phyloP scores from a whole-genome alignment of 2,113 vertebrate genomes.

The Forbesichthys agassizii region DNA sequence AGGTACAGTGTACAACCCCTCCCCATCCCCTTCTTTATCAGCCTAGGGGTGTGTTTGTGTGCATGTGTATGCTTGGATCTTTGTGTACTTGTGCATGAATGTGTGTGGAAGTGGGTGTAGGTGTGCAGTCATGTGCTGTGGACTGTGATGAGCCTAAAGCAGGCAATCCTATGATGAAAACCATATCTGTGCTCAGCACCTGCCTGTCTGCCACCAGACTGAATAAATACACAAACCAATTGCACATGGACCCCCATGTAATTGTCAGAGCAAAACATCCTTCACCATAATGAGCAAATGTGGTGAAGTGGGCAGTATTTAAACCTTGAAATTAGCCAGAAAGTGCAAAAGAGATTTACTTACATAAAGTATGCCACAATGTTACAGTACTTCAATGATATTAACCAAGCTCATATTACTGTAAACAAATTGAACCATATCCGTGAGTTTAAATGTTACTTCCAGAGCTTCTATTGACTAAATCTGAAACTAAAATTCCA shows the following conservation, averaged over 20 bases:
- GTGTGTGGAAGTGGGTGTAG: background rate
- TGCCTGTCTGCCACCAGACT: constrained; percentile 37
- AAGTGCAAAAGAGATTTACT: background rate
- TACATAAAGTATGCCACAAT: background rate
- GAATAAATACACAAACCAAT: constrained; percentile 32
- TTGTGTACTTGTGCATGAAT: background rate
- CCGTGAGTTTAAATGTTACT: background rate
- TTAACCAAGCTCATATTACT: background rate
- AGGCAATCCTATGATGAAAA: constrained; percentile 54
- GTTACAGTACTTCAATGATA: background rate
- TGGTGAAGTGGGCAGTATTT: constrained; percentile 14
- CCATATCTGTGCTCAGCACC: constrained; percentile 55
- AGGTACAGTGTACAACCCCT: constrained; percentile 9
- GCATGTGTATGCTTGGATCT: background rate
- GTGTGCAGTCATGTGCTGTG: constrained; percentile 17
- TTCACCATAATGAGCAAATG: constrained; percentile 17
- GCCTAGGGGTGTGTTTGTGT: constrained; percentile 12
- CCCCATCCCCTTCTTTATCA: constrained; percentile 6
- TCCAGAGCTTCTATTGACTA: background rate
- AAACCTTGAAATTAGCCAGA: background rate
- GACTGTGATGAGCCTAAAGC: constrained; percentile 50
- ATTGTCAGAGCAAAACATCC: constrained; percentile 33
- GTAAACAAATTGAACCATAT: background rate
- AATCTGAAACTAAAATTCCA: too few species aligned
- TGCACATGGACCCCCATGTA: constrained; percentile 20